Conservation (phyloP, 2,797 vertebrate genomes). For the Nannoperca australis region DNA sequence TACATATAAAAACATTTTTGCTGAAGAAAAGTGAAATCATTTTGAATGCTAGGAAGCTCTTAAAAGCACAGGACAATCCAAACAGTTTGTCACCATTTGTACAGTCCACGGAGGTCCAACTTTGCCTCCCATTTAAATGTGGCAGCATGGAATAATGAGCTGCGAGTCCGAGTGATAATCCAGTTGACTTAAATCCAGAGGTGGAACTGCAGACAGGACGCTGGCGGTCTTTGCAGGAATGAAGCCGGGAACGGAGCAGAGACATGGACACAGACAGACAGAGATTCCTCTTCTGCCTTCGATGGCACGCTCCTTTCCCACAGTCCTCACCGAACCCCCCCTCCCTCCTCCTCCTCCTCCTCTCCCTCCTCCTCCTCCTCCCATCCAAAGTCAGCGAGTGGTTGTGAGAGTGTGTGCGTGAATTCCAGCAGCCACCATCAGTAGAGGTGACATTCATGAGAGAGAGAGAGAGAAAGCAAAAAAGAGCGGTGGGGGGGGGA, state of each 20-base stretch:
- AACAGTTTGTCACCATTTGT: constrained; percentile 79
- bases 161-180: constrained; percentile 78
- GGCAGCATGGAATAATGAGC: constrained; percentile 69
- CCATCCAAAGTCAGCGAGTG: constrained; percentile 84
- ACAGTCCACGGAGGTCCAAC: constrained; percentile 81
- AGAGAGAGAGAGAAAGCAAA: constrained; percentile 59
- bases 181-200: constrained; percentile 81
- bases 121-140: constrained; percentile 83
- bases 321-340: constrained; percentile 74
- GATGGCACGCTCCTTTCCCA: constrained; percentile 83
- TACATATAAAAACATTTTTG: constrained; percentile 82
- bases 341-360: constrained; percentile 51
- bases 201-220: constrained; percentile 74
- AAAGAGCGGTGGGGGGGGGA: constrained; percentile 21
- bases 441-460: constrained; percentile 90
- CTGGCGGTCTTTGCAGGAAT: constrained; percentile 68
- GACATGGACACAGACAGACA: constrained; percentile 80
- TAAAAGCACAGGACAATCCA: constrained; percentile 63
- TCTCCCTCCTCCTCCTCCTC: constrained; percentile 40
- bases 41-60: constrained; percentile 68
- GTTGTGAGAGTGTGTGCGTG: constrained; percentile 78
- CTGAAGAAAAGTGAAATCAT: constrained; percentile 71
- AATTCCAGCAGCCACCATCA: constrained; percentile 86
- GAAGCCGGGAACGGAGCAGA: constrained; percentile 75
- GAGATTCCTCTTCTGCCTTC: constrained; percentile 84